Base-by-base conservation (phyloP, 2,888 invertebrate species). In the Pachycephus smyrnensis region DNA sequence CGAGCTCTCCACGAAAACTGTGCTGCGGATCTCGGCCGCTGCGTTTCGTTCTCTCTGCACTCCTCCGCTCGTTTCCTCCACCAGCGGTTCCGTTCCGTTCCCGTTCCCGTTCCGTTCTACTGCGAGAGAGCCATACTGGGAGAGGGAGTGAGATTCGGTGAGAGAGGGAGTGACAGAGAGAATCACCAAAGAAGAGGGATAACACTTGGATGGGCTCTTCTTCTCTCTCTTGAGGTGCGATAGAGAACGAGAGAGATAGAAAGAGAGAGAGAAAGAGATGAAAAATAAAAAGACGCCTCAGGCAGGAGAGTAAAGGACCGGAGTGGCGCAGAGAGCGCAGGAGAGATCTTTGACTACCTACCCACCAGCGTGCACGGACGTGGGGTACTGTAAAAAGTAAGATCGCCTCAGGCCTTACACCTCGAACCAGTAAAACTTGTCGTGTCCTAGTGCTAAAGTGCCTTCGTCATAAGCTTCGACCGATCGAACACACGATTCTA, bases 341-440 rank as follows among this genome's bases (percentile, higher is more conserved):
- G 69, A 76, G 33, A n/a, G 32, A 76, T 77, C 85, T 85, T 83
- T 81, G 84, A 84, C 86, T 86, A 87, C 86, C 86, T 86, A 69
- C 82, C 84, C 80, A 80, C 76, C 77, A 82, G 80, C 69, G 75
- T 15, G 33, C 71, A 33, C 32, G 71, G 71, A 33, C 33, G 75
- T 69, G 71, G 83, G 85, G 87, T 85, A 88, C 84, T 86, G 86
- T 88, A 87, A 83, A 83, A 89, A 87, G 85, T 83, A 84, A 86
- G 83, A 88, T 86, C 84, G 88, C 89, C 89, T 82, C 83, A 88
- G 90, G 90, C 89, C 85, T 90, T 89, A 89, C 89, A 90, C 89
- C 89, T 90, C 89, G 88, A 89, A 90, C 90, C 90, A 90, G 90
- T 90, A 89, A 89, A 89, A 90, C 90, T 89, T 88, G 90, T 89